These are phyloP conservation scores for Todus mexicanus DNA, from an alignment of 2,797 vertebrate species.

Conservation along the genomic window DNA sequence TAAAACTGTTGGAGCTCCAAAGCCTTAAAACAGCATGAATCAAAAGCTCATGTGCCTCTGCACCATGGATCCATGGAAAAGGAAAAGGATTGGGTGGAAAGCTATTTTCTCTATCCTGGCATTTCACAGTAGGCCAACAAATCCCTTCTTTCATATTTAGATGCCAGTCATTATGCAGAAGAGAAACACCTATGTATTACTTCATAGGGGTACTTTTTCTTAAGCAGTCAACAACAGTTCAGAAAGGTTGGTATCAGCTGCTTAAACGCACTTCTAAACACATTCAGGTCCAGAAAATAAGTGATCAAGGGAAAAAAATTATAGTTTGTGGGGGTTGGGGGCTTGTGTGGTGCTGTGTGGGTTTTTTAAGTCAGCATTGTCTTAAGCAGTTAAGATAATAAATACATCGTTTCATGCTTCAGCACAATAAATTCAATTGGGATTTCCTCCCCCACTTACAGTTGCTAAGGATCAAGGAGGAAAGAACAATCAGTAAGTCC, in stretches of 20 bases:
- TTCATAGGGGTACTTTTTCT: neutral
- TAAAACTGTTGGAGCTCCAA: neutral
- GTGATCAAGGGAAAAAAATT: neutral
- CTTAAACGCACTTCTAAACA: neutral
- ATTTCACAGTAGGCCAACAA: neutral
- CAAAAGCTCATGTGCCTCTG: neutral
- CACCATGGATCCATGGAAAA: neutral
- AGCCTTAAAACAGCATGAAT: neutral
- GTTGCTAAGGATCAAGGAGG: constrained; percentile 19
- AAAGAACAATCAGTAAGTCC: constrained; percentile 34
- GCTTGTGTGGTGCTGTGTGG: neutral
- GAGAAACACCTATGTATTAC: neutral
- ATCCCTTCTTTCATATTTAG: neutral
- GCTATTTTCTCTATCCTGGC: neutral
- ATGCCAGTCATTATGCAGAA: neutral
- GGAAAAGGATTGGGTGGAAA: neutral
- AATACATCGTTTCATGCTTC: neutral
- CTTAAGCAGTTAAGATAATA: neutral
- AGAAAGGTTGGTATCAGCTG: neutral
- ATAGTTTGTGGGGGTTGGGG: neutral
- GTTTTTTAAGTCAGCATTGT: neutral
- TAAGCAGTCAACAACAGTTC: neutral
- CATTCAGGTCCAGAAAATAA: neutral
- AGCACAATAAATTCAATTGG: neutral
- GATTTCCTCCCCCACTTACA: neutral